A percentile compares a stretch with the other conserved stretches of the same genome.
Evolutionary conservation across 2,113 vertebrate species (phyloP).

Genomic region (Strix aluco): DNA sequence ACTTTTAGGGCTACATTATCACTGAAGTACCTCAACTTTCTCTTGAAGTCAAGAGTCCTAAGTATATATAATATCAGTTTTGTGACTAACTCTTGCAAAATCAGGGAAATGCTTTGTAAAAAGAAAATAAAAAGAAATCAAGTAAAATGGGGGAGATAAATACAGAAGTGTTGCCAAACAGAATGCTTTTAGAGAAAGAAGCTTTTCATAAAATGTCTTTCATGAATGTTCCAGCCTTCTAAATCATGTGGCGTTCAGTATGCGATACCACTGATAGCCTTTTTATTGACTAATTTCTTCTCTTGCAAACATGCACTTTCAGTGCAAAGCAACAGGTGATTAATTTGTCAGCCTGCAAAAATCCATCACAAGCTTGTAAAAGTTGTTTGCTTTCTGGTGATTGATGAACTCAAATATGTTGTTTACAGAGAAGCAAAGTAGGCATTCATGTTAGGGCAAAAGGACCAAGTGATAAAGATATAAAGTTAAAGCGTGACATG

Average conservation of each 20-base stretch:
- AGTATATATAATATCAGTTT: not conserved
- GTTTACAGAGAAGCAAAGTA: constrained; percentile 25
- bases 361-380: constrained; percentile 42
- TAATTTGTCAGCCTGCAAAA: constrained; percentile 16
- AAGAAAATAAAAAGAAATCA: not conserved
- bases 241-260: not conserved
- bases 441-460: not conserved
- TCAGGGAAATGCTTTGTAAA: not conserved
- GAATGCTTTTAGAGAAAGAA: not conserved
- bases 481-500: not conserved
- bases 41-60: not conserved
- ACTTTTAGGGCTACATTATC: not conserved
- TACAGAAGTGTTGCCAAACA: not conserved
- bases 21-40: not conserved
- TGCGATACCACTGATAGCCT: not conserved
- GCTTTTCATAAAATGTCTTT: not conserved
- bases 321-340: not conserved
- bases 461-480: not conserved
- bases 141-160: not conserved
- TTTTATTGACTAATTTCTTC: not conserved
- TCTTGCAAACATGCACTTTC: not conserved
- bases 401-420: not conserved
- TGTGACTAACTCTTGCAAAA: not conserved
- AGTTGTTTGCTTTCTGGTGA: not conserved
- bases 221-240: not conserved